Evolutionary conservation across 2,888 invertebrate genomes (phyloP).

Genomic region (Eupithecia dodoneata): DNA sequence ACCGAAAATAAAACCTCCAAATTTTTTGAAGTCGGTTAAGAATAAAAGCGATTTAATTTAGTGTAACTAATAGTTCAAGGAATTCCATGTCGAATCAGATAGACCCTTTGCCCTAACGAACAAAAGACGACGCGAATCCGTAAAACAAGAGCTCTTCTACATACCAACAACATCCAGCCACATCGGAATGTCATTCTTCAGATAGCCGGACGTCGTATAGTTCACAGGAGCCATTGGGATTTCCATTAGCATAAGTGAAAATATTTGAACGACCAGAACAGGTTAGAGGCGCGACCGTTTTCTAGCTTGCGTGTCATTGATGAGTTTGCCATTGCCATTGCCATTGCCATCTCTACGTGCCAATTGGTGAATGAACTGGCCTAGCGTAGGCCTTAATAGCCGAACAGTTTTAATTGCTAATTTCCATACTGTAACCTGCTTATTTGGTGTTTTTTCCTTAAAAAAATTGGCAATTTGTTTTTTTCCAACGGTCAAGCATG

Average conservation of each 20-base stretch:
- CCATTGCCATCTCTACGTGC: background rate
- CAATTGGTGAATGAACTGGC: slow-evolving; percentile 7
- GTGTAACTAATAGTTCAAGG: no score
- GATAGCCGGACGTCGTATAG: slow-evolving; percentile 9
- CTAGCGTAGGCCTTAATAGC: background rate
- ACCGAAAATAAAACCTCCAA: no score
- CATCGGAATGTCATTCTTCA: slow-evolving; percentile 11
- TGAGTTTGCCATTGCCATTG: background rate
- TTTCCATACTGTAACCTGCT: background rate
- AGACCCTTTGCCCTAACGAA: background rate
- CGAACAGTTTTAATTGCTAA: background rate
- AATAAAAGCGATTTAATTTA: no score
- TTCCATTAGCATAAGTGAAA: slow-evolving; percentile 81
- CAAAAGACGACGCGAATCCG: background rate
- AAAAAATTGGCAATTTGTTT: background rate
- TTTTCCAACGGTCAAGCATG: no score
- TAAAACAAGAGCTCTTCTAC: background rate
- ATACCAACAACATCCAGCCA: background rate
- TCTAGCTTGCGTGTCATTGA: slow-evolving; percentile 52
- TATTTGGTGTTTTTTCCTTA: background rate
- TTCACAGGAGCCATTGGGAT: slow-evolving; percentile 61
- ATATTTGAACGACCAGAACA: slow-evolving; percentile 66
- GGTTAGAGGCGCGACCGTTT: slow-evolving; percentile 58
- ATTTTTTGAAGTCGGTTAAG: no score
- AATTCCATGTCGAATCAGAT: no score